Evolutionary conservation across 2,888 invertebrate genomes (phyloP), one percentile per base, ranked within the genome.

Genomic region (Cloeon dipterum): DNA sequence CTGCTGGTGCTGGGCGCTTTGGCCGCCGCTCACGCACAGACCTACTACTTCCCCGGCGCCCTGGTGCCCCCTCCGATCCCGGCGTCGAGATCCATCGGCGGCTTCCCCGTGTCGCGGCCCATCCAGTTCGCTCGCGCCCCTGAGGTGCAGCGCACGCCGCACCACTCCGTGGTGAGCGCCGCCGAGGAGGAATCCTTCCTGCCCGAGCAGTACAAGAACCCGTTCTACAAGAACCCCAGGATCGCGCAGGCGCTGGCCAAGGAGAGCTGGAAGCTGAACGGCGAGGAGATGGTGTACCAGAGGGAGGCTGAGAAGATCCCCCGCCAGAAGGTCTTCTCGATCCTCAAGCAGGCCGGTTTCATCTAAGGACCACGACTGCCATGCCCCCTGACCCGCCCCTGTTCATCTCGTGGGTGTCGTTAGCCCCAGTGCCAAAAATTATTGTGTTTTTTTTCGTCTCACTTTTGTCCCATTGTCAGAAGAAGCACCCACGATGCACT

Each of bases 221-320:
- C 68, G 18, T 82, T 82, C 53, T 83, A 78, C 52, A 77, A 74
- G 47, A 73, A 82, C 55, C 81, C 81, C 0, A 54, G 61, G 2
- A 66, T 78, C 10, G 81, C 75, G 5, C 70, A 68, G 5, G 72
- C 68, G 0, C 59, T 83, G 8, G 81, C 82, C 2, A 71, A 72
- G 47, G 77, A 75, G 46, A 79, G 81, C 1, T 78, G 79, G 75
- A 69, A 78, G 44, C 65, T 69, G 0, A 66, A 73, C 44, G 76
- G 77, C 49, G 79, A 81, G 52, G 74, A 72, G 64, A 74, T 72
- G 41, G 81, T 82, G 1, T 63, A 70, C 32, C 68, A 81, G 49
- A 64, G 83, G 10, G 81, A 81, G 49, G 73, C 81, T 0, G 79
- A 82, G 47, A 75, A 75, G 53, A 83, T 83, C 41, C 72, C 81